Evolutionary conservation across 2,797 vertebrate species (phyloP).

Genomic region (Alca torda): DNA sequence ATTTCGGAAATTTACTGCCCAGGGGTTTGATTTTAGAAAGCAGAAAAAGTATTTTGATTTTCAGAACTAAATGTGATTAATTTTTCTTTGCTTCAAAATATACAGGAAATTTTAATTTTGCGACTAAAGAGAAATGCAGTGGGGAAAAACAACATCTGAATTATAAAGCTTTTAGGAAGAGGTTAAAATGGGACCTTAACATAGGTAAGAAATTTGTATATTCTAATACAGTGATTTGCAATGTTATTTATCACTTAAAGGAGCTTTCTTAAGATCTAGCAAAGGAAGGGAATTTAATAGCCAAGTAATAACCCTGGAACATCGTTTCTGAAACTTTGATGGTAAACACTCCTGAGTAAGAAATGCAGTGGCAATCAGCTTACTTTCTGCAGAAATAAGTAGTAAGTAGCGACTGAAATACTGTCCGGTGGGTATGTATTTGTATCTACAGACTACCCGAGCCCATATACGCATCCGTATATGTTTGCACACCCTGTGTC

Average conservation of each 20-base stretch:
- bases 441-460: neutral
- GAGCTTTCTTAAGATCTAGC: neutral
- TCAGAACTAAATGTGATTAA: neutral
- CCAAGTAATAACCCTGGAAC: neutral
- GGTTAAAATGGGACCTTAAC: neutral
- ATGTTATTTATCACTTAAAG: neutral
- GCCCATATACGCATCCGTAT: neutral
- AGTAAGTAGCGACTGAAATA: neutral
- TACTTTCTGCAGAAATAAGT: neutral
- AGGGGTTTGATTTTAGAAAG: neutral
- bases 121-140: neutral
- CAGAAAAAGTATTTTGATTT: neutral
- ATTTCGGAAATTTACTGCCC: neutral
- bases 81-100: neutral
- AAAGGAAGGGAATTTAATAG: neutral
- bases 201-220: neutral
- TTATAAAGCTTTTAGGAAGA: neutral
- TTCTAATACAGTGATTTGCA: neutral
- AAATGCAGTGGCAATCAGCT: rapidly evolving
- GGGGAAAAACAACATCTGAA: neutral
- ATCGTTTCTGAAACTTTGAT: neutral
- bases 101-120: neutral
- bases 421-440: neutral
- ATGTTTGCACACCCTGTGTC: rapidly evolving
- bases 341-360: neutral